Evolutionary conservation across 2,113 vertebrate genomes (phyloP).

Genomic region (Paramormyrops kingsleyae): DNA sequence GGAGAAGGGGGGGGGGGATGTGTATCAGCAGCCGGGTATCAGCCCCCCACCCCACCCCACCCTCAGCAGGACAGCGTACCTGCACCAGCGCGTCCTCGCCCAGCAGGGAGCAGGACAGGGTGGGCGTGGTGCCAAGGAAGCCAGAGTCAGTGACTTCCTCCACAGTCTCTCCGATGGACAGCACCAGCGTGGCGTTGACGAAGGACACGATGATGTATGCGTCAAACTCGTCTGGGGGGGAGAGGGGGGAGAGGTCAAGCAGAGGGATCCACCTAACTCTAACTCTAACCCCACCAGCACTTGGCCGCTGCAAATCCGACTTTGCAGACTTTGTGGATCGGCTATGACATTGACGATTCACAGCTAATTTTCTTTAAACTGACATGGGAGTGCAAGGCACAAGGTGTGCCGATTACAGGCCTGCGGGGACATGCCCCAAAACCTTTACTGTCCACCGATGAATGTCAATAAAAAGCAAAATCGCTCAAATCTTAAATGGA

Average conservation of each 20-base stretch:
- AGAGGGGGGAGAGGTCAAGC: slow-evolving; percentile 4
- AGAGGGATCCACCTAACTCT: neutral
- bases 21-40: neutral
- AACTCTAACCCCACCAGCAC: neutral
- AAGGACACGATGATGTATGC: slow-evolving; percentile 99
- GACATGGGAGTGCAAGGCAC: neutral
- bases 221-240: slow-evolving; percentile 84
- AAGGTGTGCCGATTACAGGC: neutral
- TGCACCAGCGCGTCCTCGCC: slow-evolving; percentile 95
- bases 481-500: neutral
- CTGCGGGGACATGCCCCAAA: neutral
- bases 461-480: neutral
- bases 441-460: neutral
- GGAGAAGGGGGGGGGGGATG: neutral
- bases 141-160: slow-evolving; percentile 98
- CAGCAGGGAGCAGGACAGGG: slow-evolving; percentile 90
- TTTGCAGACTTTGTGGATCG: neutral
- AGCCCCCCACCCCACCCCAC: neutral
- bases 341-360: neutral
- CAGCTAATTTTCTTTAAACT: neutral
- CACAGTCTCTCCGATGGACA: slow-evolving; percentile 96
- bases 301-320: neutral
- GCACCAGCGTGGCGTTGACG: slow-evolving; percentile 92
- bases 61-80: slow-evolving; percentile 47
- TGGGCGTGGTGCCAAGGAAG: slow-evolving; percentile 93